Base-by-base conservation (phyloP, 2,888 invertebrate species). In the Eilema caniola region DNA sequence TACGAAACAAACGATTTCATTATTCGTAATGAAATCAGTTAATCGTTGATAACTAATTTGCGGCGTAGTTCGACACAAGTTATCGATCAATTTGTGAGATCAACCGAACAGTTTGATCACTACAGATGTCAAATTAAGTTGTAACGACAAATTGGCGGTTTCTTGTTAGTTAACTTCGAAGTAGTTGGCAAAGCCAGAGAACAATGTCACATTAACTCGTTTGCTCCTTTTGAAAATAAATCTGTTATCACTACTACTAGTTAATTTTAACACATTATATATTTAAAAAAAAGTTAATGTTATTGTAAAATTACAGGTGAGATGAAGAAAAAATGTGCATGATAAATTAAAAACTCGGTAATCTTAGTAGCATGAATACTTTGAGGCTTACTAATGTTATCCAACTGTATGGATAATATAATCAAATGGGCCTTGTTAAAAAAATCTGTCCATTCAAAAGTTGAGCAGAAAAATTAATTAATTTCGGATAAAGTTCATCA, bases 41-140 rank as follows among this genome's bases (percentile, higher is more conserved):
- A 16, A 62, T 24, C 41, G 41, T 41, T 5, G 4, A 24, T 23
- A 61, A 67, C 25, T 31, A 67, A 61, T 67, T 60, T 61, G 61
- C 25, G 61, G 61, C 11, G 60, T 67, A 62, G 20, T 62, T 62
- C 25, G 23, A 68, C 24, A 63, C 57, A 47, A 63, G 69, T 69
- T 63, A 31, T 41, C 33, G 24, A 62, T 63, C 23, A 69, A 47
- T 69, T 63, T 69, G 63, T 59, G 28, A 37, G 69, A 33, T 69
- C n/a, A 41, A 59, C 37, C 57, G 28, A 28, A 33, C 33, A 56
- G 56, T 37, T 62, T 67, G 61, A 67, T 28, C 47, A 47, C 28
- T 61, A 61, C 47, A 31, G n/a, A 41, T 24, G 53, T 62, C 62
- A 67, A 47, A 62, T 67, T 53, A 62, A 20, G 24, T 31, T 41